These are phyloP conservation scores for Amphiprion clarkii DNA, from an alignment of 2,797 vertebrate genomes.

Conservation along the genomic window DNA sequence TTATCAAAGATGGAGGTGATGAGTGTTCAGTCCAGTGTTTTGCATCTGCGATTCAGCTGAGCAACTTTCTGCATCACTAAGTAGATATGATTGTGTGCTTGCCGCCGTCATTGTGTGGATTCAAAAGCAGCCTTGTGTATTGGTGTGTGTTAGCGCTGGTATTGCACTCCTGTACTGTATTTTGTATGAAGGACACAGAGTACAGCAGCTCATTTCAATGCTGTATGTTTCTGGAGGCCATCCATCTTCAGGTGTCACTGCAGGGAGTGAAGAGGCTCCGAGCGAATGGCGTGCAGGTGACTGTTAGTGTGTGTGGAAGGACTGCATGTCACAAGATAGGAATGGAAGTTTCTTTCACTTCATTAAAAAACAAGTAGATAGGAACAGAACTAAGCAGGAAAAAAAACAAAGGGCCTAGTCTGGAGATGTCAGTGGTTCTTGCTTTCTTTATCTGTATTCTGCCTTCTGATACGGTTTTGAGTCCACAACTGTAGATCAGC, in stretches of 20 bases:
- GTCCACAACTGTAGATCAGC: neutral
- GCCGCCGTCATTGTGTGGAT: neutral
- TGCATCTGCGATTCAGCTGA: neutral
- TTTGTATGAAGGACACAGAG: slow-evolving; percentile 1
- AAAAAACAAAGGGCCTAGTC: slow-evolving; percentile 4
- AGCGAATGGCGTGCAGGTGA: slow-evolving; percentile 7
- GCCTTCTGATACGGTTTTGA: neutral
- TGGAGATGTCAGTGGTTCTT: neutral
- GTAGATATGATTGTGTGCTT: slow-evolving; percentile 17
- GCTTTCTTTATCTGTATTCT: too few species aligned
- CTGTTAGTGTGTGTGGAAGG: neutral
- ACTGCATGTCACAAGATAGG: slow-evolving; percentile 12
- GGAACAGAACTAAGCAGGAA: neutral
- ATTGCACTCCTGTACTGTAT: neutral
- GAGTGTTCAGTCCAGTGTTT: neutral
- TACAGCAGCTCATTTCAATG: slow-evolving; percentile 44
- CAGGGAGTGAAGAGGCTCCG: slow-evolving; percentile 30
- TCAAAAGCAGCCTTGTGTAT: slow-evolving; percentile 21
- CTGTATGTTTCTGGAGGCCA: slow-evolving; percentile 46
- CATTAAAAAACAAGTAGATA: slow-evolving; percentile 5
- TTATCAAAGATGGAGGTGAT: neutral
- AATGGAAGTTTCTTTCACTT: slow-evolving; percentile 26
- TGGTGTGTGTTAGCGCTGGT: slow-evolving; percentile 9
- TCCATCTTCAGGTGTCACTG: slow-evolving; percentile 62
- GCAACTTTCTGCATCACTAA: slow-evolving; percentile 35